Evolutionary conservation across 1,140 invertebrate species (phyloP), one percentile per base, ranked within the genome.

Genomic region (Zaprionus nigranus): DNA sequence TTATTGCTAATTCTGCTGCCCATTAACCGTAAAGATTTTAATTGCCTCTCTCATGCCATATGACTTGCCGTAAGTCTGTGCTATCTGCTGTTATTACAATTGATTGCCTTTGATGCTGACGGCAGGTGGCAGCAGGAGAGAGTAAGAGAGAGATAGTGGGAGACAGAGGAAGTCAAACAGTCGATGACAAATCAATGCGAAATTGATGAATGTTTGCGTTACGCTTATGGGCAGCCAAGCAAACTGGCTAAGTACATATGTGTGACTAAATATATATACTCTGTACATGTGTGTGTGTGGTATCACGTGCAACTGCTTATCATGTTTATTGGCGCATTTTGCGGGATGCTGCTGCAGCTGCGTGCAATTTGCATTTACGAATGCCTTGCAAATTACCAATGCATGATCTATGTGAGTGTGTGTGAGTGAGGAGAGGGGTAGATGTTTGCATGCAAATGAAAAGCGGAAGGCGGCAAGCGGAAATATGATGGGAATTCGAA

Each of bases 291-390:
- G 46, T 20, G 46, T 13, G n/a, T 72, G 68, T 36, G 34, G 34
- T 26, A 62, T 56, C 73, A 76, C 54, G 53, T 69, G 68, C 67
- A 56, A 79, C 66, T 84, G 79, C 74, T 88, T 88, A 90, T 81
- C 84, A 87, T 88, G 77, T 85, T 87, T 87, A 87, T 87, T 88
- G 85, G 81, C 38, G 74, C 78, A 84, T 83, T 87, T 87, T 78
- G 70, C n/a, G 59, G 61, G 49, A 2, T 34, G 73, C 75, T 66
- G 77, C 22, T 46, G 38, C 40, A 70, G 40, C 57, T 75, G 66
- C 59, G 56, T 22, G 40, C 40, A 65, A 79, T 81, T 79, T 81
- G 77, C 77, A 83, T 70, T 75, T 71, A 40, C 67, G 58, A 58
- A 62, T 69, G 58, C 34, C 57, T 72, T 76, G 74, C 67, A 75